Evolutionary conservation across 1,140 invertebrate species (phyloP), one percentile per base, ranked within the genome.

Genomic region (Venturia canescens): DNA sequence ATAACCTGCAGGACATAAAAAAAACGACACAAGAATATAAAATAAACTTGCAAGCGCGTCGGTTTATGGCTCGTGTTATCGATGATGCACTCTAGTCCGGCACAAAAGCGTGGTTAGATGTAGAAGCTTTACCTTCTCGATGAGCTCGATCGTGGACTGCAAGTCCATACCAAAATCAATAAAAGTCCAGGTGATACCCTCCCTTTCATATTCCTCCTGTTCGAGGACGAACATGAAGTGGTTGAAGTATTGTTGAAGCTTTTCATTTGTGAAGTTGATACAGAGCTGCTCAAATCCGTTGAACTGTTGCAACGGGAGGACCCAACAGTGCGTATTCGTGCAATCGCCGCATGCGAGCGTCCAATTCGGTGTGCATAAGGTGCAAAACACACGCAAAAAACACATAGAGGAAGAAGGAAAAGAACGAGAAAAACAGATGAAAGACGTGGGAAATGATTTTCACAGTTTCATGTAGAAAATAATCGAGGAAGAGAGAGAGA

Each of bases 261-360:
- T 98, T 95, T 99, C 98, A 93, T 99, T 99, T 93, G 99, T 99
- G 94, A 99, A 99, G 96, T 99, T 99, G 96, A 99, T 99, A 94
- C 98, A 99, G 91, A 99, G 95, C 94, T 99, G 99, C 94, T 99
- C 98, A 95, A 99, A 99, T 93, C 98, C 97, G 95, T 99, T 99
- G 95, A 93, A 99, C 98, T 99, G 94, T 91, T 93, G 50, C 11
- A 4, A 53, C n/a, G 18, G 1, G 15, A 57, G 13, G 23, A 6
- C 27, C 60, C 53, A n/a, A 57, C 6, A 57, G 21, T n/a, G n/a
- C n/a, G n/a, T 57, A 23, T 57, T 57, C 13, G 21, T 57, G n/a
- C 50, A 27, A 63, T 63, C 60, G 23, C 26, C 60, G 60, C 60
- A 63, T 63, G 60, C n/a, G n/a, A n/a, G n/a, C 60, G 60, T 63